Evolutionary conservation across 2,888 invertebrate genomes (phyloP).

Genomic region (Tanytarsus gracilentus): DNA sequence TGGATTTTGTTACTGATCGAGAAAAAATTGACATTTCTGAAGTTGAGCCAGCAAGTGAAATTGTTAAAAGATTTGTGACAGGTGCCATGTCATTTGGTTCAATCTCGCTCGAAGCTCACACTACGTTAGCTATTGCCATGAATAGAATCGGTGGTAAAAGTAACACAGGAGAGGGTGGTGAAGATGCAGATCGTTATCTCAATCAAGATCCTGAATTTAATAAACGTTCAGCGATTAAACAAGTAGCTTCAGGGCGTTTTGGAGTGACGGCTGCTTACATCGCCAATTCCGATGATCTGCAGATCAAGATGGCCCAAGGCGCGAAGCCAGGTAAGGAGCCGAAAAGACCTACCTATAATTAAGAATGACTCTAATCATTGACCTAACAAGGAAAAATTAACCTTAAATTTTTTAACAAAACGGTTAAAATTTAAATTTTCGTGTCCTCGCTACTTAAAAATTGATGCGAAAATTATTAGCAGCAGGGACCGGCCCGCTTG

Average conservation of each 20-base stretch:
- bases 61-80: conserved; percentile 65
- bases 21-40: conserved; percentile 74
- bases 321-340: conserved; percentile 99
- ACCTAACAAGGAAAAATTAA: too few species aligned
- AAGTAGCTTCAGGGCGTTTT: conserved; percentile 97
- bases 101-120: conserved; percentile 93
- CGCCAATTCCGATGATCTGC: conserved; percentile 95
- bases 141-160: conserved; percentile 95
- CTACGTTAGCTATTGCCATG: conserved; percentile 93
- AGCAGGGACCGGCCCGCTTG: too few species aligned
- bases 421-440: too few species aligned
- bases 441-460: too few species aligned
- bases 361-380: too few species aligned
- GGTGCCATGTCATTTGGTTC: conserved; percentile 97
- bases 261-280: conserved; percentile 96
- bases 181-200: conserved; percentile 70
- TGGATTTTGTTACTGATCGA: conserved; percentile 71
- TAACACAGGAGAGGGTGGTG: conserved; percentile 97
- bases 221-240: conserved; percentile 91
- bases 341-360: too few species aligned
- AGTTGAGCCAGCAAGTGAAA: conserved; percentile 88
- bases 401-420: too few species aligned
- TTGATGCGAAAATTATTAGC: too few species aligned
- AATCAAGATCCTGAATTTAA: conserved; percentile 71
- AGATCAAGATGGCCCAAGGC: conserved; percentile 99